These are phyloP conservation scores for Enteromius trimaculatus DNA, from an alignment of 2,797 vertebrate genomes.

Conservation along the genomic window DNA sequence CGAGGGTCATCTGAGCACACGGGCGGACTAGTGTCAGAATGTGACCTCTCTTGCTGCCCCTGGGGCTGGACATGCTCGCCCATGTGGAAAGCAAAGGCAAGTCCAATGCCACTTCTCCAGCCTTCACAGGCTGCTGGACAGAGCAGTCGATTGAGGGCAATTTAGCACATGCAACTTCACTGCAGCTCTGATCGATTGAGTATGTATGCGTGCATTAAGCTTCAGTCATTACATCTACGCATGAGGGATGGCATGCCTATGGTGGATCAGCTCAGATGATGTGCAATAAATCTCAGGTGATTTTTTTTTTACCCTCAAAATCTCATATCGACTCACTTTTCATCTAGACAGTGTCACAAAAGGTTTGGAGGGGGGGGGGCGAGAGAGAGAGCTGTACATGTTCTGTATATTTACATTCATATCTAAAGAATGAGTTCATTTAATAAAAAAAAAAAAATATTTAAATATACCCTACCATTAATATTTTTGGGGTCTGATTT, in stretches of 20 bases:
- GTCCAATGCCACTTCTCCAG: conserved; percentile 61
- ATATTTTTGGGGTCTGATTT: background rate
- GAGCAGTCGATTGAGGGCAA: conserved; percentile 48
- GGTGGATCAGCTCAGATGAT: conserved; percentile 23
- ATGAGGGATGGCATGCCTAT: conserved; percentile 17
- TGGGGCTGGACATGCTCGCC: conserved; percentile 66
- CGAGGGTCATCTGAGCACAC: conserved; percentile 64
- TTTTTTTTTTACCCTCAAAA: conserved; percentile 26
- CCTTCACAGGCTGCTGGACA: conserved; percentile 52
- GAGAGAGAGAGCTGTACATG: background rate
- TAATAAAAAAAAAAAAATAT: background rate
- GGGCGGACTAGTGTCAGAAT: conserved; percentile 69
- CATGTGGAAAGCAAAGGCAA: conserved; percentile 72
- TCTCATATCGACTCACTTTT: background rate
- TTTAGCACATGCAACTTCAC: conserved; percentile 49
- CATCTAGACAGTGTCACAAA: background rate
- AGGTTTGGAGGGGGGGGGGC: background rate
- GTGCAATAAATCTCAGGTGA: conserved; percentile 37
- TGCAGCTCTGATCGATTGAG: conserved; percentile 44
- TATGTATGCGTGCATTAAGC: conserved; percentile 55
- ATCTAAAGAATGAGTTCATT: background rate
- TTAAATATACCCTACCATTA: background rate
- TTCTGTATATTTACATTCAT: background rate
- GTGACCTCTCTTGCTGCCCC: conserved; percentile 71
- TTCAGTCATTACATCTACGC: conserved; percentile 53